phyloP scores from a whole-genome alignment of 2,888 invertebrate species.

The Caenorhabditis japonica region DNA sequence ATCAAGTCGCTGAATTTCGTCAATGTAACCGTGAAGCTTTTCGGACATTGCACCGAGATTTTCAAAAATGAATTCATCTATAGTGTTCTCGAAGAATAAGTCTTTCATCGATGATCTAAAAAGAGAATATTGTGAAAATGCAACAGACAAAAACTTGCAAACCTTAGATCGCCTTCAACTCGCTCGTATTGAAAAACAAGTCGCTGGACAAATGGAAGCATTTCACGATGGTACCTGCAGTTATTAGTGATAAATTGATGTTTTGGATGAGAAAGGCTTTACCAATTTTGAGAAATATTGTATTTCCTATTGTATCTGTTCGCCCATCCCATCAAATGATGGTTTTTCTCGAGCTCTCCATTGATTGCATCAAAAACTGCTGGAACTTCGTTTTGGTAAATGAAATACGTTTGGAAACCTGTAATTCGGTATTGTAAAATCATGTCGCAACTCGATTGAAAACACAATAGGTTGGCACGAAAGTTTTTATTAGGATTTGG shows the following conservation, averaged over 20 bases:
- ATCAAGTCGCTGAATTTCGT: constrained; percentile 47
- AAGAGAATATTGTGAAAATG: constrained; percentile 7
- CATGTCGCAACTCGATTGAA: no score
- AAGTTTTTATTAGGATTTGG: no score
- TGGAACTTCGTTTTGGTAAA: constrained; percentile 58
- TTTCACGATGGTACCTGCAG: constrained; percentile 62
- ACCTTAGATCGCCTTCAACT: constrained; percentile 53
- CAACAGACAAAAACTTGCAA: not conserved
- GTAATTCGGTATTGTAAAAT: no score
- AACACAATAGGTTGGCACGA: no score
- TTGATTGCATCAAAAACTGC: constrained; percentile 48
- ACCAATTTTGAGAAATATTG: constrained; percentile 68
- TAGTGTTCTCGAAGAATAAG: constrained; percentile 67
- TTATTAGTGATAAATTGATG: not conserved
- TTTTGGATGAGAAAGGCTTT: no score
- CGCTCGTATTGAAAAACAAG: constrained; percentile 36
- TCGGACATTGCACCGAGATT: constrained; percentile 56
- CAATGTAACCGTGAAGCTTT: constrained; percentile 43
- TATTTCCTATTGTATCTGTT: constrained; percentile 63
- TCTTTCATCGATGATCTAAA: constrained; percentile 60
- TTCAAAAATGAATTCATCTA: constrained; percentile 69
- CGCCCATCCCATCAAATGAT: constrained; percentile 71
- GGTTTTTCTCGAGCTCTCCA: constrained; percentile 57
- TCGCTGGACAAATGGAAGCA: constrained; percentile 42
- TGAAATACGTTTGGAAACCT: constrained; percentile 60